These are phyloP conservation scores for Paralinhomoeus sp. DNA, from an alignment of 2,888 invertebrate species.

Conservation along the genomic window DNA sequence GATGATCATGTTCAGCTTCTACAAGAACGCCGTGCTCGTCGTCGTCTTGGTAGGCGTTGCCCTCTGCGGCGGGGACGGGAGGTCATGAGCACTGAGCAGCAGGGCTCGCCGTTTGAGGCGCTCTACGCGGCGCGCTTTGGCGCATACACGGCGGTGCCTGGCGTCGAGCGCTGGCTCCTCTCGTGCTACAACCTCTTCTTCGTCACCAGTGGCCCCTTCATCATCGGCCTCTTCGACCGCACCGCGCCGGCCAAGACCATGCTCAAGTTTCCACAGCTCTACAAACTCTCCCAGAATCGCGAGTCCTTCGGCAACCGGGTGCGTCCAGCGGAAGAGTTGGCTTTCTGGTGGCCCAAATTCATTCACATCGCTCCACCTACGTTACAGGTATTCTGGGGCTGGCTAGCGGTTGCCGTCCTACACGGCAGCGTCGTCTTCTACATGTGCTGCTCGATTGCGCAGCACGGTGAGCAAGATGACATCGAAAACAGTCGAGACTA, in stretches of 20 bases:
- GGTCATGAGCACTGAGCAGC: too few relatives aligned
- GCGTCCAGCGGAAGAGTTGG: too few relatives aligned
- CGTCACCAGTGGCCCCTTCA: constrained; percentile 86
- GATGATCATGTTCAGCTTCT: constrained; percentile 89
- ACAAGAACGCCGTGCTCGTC: constrained; percentile 93
- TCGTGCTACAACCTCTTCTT: constrained; percentile 87
- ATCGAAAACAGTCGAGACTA: too few relatives aligned
- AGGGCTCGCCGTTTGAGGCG: too few relatives aligned
- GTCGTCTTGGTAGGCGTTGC: constrained; percentile 48
- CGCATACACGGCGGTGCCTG: constrained; percentile 90
- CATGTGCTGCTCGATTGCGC: constrained; percentile 39
- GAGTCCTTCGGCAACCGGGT: constrained; percentile 46
- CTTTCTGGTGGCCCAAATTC: constrained; percentile 2
- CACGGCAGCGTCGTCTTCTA: constrained; percentile 88
- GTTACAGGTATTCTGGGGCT: constrained; percentile 66
- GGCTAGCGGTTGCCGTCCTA: constrained; percentile 73
- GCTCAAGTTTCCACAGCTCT: constrained; percentile 46
- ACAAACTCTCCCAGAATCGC: constrained; percentile 53
- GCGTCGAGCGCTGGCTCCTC: constrained; percentile 94
- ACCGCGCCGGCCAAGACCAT: constrained; percentile 72
- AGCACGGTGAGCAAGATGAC: too few relatives aligned
- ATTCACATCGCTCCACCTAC: too few relatives aligned
- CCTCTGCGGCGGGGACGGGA: too few relatives aligned
- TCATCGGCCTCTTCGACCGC: constrained; percentile 68
- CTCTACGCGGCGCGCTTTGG: constrained; percentile 22